Evolutionary conservation across 1,140 invertebrate genomes (phyloP), one percentile per base, ranked within the genome.

Genomic region (Drosophila pectinifera): DNA sequence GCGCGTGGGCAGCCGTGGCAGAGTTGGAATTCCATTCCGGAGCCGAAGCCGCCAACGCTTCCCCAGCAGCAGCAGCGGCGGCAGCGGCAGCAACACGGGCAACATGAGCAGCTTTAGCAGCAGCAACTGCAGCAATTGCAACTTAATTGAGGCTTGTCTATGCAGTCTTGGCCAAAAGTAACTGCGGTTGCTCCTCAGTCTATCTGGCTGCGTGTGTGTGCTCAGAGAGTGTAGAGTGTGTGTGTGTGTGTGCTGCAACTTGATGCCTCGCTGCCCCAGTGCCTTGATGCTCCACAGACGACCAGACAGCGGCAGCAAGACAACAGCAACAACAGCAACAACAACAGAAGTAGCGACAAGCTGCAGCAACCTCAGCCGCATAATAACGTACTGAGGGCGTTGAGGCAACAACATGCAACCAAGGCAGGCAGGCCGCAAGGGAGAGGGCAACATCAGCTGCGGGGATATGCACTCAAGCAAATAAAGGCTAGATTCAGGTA

Each of bases 211-310:
- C 14, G 20, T 16, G 1, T 54, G 22, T 24, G 8, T 10, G 39
- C 22, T 38, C 54, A 4, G 22, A 22, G 22, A 16, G n/a, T 42
- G 46, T 41, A 28, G 31, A 24, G 14, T 49, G 22, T 28, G 24
- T 46, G 39, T 56, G 34, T 49, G 48, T 51, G 13, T 51, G 34
- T 76, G 62, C 51, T 86, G 78, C 78, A 81, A 85, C 81, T 85
- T 85, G 79, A 83, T 89, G 84, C 80, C 84, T 88, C 84, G 84
- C 84, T 88, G 84, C 84, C 84, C 84, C 84, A 88, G 84, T 88
- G 84, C 84, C 84, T 88, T 89, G 84, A 89, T 88, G 84, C 84
- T 88, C 84, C 84, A 88, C 84, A 88, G 84, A 89, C 84, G 84
- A 89, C 68, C 80, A 89, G 80, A 84, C 84, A 88, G 78, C 70